These are phyloP conservation scores for Diploscapter pachys DNA, from an alignment of 1,140 invertebrate genomes.

Conservation along the genomic window DNA sequence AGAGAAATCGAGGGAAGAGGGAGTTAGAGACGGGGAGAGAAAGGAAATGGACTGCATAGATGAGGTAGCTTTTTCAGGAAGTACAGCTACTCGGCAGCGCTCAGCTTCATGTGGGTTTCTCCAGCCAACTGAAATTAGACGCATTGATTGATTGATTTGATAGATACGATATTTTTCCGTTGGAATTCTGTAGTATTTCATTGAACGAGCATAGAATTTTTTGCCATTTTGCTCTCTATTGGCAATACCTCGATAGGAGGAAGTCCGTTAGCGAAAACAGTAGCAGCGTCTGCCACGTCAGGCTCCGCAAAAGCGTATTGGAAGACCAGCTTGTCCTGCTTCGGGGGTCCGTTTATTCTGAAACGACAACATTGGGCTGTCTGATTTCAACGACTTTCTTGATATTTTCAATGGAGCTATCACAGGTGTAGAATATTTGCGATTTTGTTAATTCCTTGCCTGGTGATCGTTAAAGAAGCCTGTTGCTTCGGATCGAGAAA, in stretches of 20 bases:
- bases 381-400: not conserved
- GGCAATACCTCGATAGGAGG: slow-evolving; percentile 3
- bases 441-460: not conserved
- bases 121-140: no score
- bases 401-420: not conserved
- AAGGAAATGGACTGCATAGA: no score
- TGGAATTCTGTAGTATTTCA: no score
- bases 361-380: not conserved
- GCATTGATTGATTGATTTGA: no score
- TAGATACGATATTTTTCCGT: no score
- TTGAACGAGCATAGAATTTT: no score
- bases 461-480: slow-evolving; percentile 17
- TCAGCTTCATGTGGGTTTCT: no score
- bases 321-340: slow-evolving; percentile 14
- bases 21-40: no score
- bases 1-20: no score
- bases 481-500: slow-evolving; percentile 10
- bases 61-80: no score
- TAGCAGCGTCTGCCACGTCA: not conserved
- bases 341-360: slow-evolving; percentile 6
- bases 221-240: no score
- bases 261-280: slow-evolving; percentile 11
- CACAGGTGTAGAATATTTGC: not conserved
- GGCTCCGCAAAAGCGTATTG: slow-evolving; percentile 15
- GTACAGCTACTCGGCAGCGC: no score